Percentiles rank a stretch among this genome's conserved stretches.
Evolutionary conservation across 2,888 invertebrate genomes (phyloP).

Genomic region (Phalera bucephala): DNA sequence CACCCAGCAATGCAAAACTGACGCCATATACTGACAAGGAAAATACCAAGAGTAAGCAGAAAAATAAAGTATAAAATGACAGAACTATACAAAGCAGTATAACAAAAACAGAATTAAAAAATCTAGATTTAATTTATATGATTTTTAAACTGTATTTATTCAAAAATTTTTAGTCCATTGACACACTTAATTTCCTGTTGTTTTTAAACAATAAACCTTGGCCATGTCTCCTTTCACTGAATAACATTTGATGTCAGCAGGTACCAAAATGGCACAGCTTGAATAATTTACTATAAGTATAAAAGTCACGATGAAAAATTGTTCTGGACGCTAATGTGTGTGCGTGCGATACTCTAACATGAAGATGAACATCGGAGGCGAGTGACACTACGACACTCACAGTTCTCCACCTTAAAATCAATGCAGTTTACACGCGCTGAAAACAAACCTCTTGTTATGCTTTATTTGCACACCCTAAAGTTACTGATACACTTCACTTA

Average conservation of each 20-base stretch:
- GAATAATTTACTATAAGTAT: not conserved
- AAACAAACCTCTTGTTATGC: constrained; percentile 79
- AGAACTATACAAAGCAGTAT: not conserved
- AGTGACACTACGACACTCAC: constrained; percentile 82
- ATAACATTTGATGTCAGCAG: not conserved
- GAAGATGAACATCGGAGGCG: constrained; percentile 71
- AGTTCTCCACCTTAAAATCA: constrained; percentile 84
- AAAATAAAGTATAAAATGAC: not conserved
- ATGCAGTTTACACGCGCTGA: constrained; percentile 84
- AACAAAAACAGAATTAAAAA: not conserved
- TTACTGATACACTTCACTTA: constrained; percentile 15
- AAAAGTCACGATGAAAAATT: constrained; percentile 39
- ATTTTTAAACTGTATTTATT: not conserved
- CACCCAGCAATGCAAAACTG: not conserved
- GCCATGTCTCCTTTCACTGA: not conserved
- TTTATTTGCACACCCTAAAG: constrained; percentile 62
- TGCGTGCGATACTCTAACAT: constrained; percentile 76
- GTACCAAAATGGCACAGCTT: not conserved
- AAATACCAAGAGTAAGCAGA: not conserved
- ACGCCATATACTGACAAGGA: not conserved
- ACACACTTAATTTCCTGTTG: not conserved
- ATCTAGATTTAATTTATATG: not conserved
- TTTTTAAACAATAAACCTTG: not conserved
- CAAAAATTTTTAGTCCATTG: not conserved
- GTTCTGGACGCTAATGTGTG: constrained; percentile 52